These are phyloP conservation scores for Epinephelus fuscoguttatus DNA, from an alignment of 2,113 vertebrate species.

Conservation along the genomic window DNA sequence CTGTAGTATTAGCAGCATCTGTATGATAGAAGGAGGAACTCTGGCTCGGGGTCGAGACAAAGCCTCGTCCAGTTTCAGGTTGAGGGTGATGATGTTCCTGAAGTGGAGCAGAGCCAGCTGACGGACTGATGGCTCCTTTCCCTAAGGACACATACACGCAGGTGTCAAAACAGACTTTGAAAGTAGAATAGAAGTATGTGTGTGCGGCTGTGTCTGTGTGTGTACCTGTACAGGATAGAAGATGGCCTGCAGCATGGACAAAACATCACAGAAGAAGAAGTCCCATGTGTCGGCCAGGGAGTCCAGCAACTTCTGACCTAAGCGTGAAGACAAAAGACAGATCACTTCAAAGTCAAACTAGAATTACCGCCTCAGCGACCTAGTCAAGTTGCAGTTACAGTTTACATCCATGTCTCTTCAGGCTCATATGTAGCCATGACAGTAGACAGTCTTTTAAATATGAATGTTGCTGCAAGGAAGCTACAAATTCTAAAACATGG, in stretches of 20 bases:
- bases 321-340: background rate
- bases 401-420: no score
- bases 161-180: background rate
- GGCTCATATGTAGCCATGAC: no score
- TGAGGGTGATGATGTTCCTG: conserved; percentile 93
- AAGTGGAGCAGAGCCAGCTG: conserved; percentile 95
- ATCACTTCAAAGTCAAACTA: background rate
- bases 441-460: no score
- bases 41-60: conserved; percentile 90
- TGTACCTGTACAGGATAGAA: conserved; percentile 97
- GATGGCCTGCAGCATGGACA: conserved; percentile 96
- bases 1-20: conserved; percentile 96
- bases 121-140: conserved; percentile 86
- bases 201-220: background rate
- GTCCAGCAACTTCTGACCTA: conserved; percentile 98
- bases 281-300: conserved; percentile 98
- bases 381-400: no score
- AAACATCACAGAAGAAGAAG: conserved; percentile 97
- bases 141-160: conserved; percentile 54
- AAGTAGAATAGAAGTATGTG: background rate
- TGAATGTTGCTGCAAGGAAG: no score
- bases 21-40: conserved; percentile 92
- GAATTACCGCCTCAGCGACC: no score
- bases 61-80: conserved; percentile 93
- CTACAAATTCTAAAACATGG: no score